Evolutionary conservation across 1,140 invertebrate species (phyloP), one percentile per base, ranked within the genome.

Genomic region (Trachymyrmex cornetzi): DNA sequence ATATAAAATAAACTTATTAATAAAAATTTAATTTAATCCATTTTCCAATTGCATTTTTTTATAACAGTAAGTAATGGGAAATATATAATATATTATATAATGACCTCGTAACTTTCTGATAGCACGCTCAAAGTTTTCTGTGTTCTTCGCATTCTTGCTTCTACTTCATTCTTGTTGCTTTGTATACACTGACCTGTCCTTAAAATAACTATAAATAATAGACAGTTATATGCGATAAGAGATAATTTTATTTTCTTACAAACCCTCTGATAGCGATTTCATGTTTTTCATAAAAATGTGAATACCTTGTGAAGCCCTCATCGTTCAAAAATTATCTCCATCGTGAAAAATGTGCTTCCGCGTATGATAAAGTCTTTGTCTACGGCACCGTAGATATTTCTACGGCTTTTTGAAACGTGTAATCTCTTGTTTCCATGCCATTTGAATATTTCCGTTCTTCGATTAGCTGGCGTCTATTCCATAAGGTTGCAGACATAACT

Each of bases 41-140:
- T 63, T 27, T 63, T 63, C 5, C 3, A 16, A 30, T 34, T 34
- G 63, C 64, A 34, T 2, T 44, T 48, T 67, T 3, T 12, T 44
- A 22, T 7, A 22, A 44, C n/a, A 12, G 5, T 22, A n/a, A 12
- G 19, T 11, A 34, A 63, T 30, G 16, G 61, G 30, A 34, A 66
- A 66, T n/a, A 19, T 63, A 7, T 16, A 27, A 61, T 9, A 34
- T 34, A 34, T 34, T 34, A 5, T 34, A 34, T 27, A 24, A 12
- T 50, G 66, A 50, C 38, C 44, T 48, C 38, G 44, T 69, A 69
- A 57, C n/a, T 12, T 59, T 75, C 24, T 72, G 34, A 75, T 74
- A 34, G 12, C 5, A 3, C 1, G 12, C n/a, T 59, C n/a, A 4
- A 11, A 75, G 38, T 3, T 75, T 67, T 44, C 11, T 22, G 9